Percentiles rank a stretch among this genome's conserved stretches.
These are phyloP conservation scores for Apteryx owenii DNA, from an alignment of 2,113 vertebrate species.

Conservation along the genomic window DNA sequence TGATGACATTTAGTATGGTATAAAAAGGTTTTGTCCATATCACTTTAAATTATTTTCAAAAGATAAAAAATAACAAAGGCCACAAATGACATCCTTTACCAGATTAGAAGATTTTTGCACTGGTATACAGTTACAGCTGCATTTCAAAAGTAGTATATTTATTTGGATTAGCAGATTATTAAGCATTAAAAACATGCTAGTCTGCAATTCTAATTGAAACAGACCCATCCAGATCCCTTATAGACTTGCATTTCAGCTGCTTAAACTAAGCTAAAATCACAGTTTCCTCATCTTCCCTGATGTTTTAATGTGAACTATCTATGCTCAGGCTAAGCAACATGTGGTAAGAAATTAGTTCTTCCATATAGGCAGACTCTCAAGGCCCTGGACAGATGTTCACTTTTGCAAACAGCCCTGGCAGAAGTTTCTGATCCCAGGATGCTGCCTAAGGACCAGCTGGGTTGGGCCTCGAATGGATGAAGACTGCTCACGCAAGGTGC, in stretches of 20 bases:
- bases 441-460: not conserved
- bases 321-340: not conserved
- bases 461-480: not conserved
- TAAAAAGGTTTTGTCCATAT: not conserved
- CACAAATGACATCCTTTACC: not conserved
- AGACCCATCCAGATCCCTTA: not conserved
- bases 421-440: not conserved
- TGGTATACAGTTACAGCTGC: accelerated
- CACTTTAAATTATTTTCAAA: not conserved
- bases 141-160: not conserved
- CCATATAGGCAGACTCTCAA: not conserved
- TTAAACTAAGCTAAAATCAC: not conserved
- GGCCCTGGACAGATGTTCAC: not conserved
- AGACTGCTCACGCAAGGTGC: not conserved
- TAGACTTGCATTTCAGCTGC: not conserved
- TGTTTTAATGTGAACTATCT: not conserved
- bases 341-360: not conserved
- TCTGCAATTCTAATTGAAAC: not conserved
- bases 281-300: not conserved
- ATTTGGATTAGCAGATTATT: not conserved
- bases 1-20: not conserved
- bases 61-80: not conserved
- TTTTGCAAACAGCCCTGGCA: not conserved
- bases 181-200: not conserved
- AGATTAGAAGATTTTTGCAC: not conserved